A percentile compares a stretch with the other conserved stretches of the same genome.
Conservation (phyloP, 2,113 vertebrate species). For the Anoura caudifer region DNA sequence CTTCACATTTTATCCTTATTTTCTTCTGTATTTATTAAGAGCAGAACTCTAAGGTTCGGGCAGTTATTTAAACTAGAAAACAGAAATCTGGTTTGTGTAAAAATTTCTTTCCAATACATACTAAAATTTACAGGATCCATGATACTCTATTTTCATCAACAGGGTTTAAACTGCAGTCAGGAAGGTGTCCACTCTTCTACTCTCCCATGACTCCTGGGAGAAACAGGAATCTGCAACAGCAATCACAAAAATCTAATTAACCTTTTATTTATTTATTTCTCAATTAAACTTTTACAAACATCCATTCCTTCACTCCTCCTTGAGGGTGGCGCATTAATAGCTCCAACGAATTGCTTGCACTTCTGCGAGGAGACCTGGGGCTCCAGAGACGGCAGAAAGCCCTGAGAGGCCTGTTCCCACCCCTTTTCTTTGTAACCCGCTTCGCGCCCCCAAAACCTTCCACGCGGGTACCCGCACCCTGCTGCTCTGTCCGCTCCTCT, state of each 20-base stretch:
- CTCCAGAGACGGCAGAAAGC: background rate
- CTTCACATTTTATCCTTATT: background rate
- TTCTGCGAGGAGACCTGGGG: background rate
- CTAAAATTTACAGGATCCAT: background rate
- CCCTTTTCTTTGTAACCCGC: background rate
- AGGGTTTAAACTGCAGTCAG: background rate
- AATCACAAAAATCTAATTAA: background rate
- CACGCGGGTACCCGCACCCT: background rate
- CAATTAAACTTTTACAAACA: background rate
- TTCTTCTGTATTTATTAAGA: background rate
- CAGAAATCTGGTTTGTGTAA: background rate
- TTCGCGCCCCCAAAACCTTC: background rate
- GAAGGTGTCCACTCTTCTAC: background rate
- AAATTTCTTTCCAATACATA: background rate
- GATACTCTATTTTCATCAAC: background rate
- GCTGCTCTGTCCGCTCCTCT: background rate
- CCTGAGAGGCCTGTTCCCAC: background rate
- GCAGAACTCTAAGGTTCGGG: background rate
- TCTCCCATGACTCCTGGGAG: background rate
- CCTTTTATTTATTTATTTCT: slow-evolving; percentile 8
- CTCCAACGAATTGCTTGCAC: background rate
- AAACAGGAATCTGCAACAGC: background rate
- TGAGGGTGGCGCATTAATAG: background rate
- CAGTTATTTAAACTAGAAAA: background rate
- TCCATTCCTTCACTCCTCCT: background rate